Evolutionary conservation across 2,797 vertebrate species (phyloP), one percentile per base, ranked within the genome.

Genomic region (Jordanella pulchra): DNA sequence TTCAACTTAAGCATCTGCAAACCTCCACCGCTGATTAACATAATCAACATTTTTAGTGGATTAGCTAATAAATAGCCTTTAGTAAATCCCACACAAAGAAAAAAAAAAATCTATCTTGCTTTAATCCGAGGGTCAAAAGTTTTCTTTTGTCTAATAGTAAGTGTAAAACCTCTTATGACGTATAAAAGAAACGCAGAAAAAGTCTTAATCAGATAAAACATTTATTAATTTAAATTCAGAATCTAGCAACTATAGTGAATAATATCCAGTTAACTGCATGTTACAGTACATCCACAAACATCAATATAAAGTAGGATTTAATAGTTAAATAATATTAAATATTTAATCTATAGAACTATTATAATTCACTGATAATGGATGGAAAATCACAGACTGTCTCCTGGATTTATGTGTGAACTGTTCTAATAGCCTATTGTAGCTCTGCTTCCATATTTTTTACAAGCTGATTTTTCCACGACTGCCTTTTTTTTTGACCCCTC

Each of bases 171-270:
- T 17, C 30, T 53, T 30, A 69, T 72, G 83, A 85, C 78, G 86
- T 84, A 74, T 83, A 81, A 86, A 68, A 82, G 87, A 47, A 63
- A n/a, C 35, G 1, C 7, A 23, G 21, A 50, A 50, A 21, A 53
- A 53, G 3, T 48, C 21, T 50, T 23, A 3, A 11, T 51, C 11
- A 51, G 21, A 23, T n/a, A 10, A n/a, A 51, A n/a, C 21, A 7
- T 51, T 51, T n/a, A 51, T 51, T 12, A 23, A n/a, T n/a, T 51
- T 23, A 51, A n/a, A 51, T 23, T 2, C 50, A 51, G 10, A n/a
- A 39, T 39, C 32, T 61, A 21, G 3, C 15, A 58, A 9, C 17
- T 21, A 10, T 2, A 58, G 55, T 7, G 27, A 1, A 12, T 60
- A 60, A 5, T 60, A 30, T 30, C 30, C 30, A 23, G 18, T 35